Evolutionary conservation across 2,113 vertebrate genomes (phyloP), one percentile per base, ranked within the genome.

Genomic region (Apteryx mantelli): DNA sequence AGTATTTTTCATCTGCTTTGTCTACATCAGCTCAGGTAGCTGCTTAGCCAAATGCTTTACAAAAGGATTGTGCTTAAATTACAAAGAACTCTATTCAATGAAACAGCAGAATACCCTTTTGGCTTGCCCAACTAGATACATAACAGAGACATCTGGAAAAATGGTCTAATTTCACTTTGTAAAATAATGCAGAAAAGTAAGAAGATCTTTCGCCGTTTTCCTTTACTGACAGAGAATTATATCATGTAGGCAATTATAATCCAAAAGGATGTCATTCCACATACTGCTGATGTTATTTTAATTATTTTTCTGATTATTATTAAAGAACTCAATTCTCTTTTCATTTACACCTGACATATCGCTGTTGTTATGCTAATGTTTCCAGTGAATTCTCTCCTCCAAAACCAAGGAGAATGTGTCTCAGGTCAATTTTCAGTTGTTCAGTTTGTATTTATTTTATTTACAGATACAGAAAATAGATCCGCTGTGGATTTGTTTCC

Each of bases 131-230:
- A 38, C 21, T 96, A 76, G 77, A 94, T 86, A 89, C 21, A 74
- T 77, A 87, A 81, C 71, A 77, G 61, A 92, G 22, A 94, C 97
- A 97, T 97, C 93, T 97, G 97, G 96, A 95, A 97, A 97, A 97
- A 71, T 77, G 36, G 71, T 74, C n/a, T 91, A 66, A 94, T 80
- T 87, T 90, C 68, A 93, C 36, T 46, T 64, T 92, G 61, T 83
- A 97, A 94, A 98, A 87, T 91, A 76, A 55, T 40, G 38, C 44
- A 87, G 58, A 77, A 84, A 86, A 82, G 24, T 65, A 83, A 91
- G 85, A 79, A 40, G 46, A 48, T 53, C 69, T 90, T 83, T 38
- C 75, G 22, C 44, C 69, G 6, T 91, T 97, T 95, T 89, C 71
- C 70, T 96, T 94, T 74, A 70, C 13, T 80, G 83, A 86, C 76